These are phyloP conservation scores for Drosophila tani DNA, from an alignment of 1,140 invertebrate genomes.

Conservation along the genomic window DNA sequence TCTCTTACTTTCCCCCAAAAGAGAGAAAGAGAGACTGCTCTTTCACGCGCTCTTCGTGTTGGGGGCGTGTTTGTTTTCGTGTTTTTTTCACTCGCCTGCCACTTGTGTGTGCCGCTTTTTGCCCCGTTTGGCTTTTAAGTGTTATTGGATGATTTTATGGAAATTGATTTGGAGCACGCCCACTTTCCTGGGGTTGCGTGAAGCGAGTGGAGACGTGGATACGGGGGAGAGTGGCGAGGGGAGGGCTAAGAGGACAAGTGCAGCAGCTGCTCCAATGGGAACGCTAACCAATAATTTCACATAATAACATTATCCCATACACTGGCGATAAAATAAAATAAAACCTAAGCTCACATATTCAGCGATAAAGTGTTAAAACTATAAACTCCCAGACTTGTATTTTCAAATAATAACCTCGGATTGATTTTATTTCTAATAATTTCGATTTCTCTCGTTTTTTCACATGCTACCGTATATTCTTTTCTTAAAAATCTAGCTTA, in stretches of 20 bases:
- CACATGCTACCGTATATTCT: too few species aligned
- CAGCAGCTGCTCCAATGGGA: constrained; percentile 50
- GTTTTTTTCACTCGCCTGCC: constrained; percentile 55
- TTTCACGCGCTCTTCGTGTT: constrained; percentile 49
- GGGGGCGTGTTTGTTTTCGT: constrained; percentile 79
- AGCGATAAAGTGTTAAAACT: too few species aligned
- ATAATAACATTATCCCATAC: constrained; percentile 58
- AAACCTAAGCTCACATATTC: too few species aligned
- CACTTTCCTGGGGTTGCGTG: constrained; percentile 36
- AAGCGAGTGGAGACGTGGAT: background rate
- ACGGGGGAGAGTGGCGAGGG: background rate
- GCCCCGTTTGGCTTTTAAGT: constrained; percentile 60
- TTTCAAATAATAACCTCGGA: too few species aligned
- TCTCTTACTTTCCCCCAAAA: constrained; percentile 44
- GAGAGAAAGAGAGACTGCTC: constrained; percentile 31
- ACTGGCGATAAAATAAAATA: background rate
- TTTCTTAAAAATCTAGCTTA: too few species aligned
- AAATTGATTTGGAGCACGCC: constrained; percentile 78
- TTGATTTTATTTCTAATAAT: too few species aligned
- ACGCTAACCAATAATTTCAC: constrained; percentile 42
- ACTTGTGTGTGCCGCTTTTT: constrained; percentile 34
- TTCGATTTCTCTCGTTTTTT: too few species aligned
- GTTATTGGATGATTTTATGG: constrained; percentile 81
- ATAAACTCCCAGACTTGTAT: too few species aligned
- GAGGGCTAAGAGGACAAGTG: constrained; percentile 39